Base-by-base conservation (phyloP, 2,797 vertebrate species). In the Semotilus atromaculatus region DNA sequence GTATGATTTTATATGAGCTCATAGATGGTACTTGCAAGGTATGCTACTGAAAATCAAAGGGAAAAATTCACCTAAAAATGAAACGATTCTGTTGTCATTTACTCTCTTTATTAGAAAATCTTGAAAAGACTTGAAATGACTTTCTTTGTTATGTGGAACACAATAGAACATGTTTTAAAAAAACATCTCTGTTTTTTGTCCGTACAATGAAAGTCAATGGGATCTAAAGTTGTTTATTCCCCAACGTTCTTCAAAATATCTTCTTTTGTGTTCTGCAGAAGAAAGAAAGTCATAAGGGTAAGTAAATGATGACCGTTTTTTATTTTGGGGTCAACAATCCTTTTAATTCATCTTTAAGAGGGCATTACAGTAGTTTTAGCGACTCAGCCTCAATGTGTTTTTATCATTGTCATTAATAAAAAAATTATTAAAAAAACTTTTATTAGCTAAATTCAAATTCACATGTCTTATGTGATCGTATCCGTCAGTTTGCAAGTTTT, bases 91-190 rank as follows among this genome's bases (percentile, higher is more conserved):
- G 43, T 73, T 43, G 6, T 73, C 43, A 11, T 72, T 48, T 10
- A 73, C 19, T 11, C 26, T 34, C 21, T 29, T 73, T n/a, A 26
- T 45, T 72, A 4, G 26, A 72, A 9, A 45, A 71, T 71, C 70
- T 72, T 16, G n/a, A n/a, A n/a, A n/a, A n/a, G n/a, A n/a, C n/a
- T n/a, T n/a, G n/a, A n/a, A 10, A 73, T 19, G 26, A 11, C 14
- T 73, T 45, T 72, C n/a, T 45, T 72, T 72, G 43, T 45, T 45
- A 26, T 72, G 40, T 72, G n/a, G n/a, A 45, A 72, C n/a, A 45
- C n/a, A 29, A 26, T 45, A 40, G 23, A 43, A 72, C n/a, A 72
- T 71, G 43, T 45, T 71, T 45, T 71, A 2, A 23, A 71, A 71
- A 40, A 70, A 40, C 11, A 23, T 38, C 31, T 62, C 1, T 4